These are phyloP conservation scores for Pachliopta kotzebuea DNA, from an alignment of 2,888 invertebrate genomes.

Conservation along the genomic window DNA sequence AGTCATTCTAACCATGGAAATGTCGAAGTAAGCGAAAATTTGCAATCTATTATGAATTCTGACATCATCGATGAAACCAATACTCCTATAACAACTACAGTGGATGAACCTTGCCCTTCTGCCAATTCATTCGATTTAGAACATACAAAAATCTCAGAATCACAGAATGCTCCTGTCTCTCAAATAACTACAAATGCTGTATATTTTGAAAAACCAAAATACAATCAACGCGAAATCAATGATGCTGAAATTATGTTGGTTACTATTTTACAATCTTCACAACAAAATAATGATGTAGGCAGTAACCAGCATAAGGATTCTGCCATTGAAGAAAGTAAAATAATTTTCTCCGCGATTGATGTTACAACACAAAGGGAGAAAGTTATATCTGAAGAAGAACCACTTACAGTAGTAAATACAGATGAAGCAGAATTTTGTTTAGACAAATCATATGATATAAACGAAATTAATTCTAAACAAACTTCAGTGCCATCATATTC, in stretches of 20 bases:
- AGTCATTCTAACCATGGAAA: background rate
- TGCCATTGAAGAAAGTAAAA: background rate
- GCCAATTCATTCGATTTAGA: background rate
- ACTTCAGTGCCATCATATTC: slow-evolving; percentile 43
- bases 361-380: background rate
- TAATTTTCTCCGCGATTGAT: background rate
- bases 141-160: background rate
- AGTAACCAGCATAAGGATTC: background rate
- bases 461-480: background rate
- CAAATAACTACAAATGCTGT: slow-evolving; percentile 1
- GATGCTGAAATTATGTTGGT: slow-evolving; percentile 47
- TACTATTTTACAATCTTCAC: background rate
- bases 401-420: background rate
- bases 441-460: background rate
- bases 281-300: background rate
- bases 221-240: slow-evolving; percentile 49
- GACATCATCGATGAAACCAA: background rate
- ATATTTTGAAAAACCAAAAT: slow-evolving; percentile 39
- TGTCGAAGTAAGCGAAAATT: background rate
- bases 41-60: background rate
- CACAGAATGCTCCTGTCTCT: background rate
- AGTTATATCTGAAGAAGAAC: background rate
- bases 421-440: background rate
- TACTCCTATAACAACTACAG: background rate
- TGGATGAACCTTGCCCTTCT: background rate